These are phyloP conservation scores for Notamacropus eugenii DNA, from an alignment of 2,797 vertebrate species.

Conservation along the genomic window DNA sequence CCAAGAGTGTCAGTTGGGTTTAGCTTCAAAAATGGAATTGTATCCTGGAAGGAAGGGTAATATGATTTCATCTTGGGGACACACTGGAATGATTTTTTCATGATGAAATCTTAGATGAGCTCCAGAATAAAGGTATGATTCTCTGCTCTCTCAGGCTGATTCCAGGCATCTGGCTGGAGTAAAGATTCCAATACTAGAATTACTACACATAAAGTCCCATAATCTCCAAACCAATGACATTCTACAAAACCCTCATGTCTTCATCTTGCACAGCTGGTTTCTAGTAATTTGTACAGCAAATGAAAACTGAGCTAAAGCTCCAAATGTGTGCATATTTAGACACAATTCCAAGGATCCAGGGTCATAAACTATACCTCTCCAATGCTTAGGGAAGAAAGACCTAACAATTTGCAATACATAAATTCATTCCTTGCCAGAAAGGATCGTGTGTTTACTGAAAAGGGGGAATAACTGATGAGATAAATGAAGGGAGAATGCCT, in stretches of 20 bases:
- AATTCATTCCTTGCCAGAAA: conserved; percentile 66
- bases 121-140: neutral
- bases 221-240: neutral
- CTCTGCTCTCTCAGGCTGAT: neutral
- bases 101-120: neutral
- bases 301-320: conserved; percentile 24
- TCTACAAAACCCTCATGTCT: neutral
- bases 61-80: neutral
- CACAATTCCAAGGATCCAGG: conserved; percentile 59
- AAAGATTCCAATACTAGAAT: conserved; percentile 22
- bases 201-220: neutral
- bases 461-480: conserved; percentile 73
- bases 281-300: conserved; percentile 53
- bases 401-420: conserved; percentile 62
- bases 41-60: neutral
- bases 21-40: neutral
- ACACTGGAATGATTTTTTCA: neutral
- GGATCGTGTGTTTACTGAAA: conserved; percentile 66
- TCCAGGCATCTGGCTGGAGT: neutral
- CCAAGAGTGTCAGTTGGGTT: neutral
- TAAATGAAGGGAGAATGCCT: conserved; percentile 43
- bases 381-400: conserved; percentile 72
- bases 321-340: conserved; percentile 15
- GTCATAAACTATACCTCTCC: conserved; percentile 77
- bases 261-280: conserved; percentile 47